Percentiles rank a stretch among this genome's conserved stretches.
Evolutionary conservation across 2,888 invertebrate genomes (phyloP).

Genomic region (Cistogaster globosa): DNA sequence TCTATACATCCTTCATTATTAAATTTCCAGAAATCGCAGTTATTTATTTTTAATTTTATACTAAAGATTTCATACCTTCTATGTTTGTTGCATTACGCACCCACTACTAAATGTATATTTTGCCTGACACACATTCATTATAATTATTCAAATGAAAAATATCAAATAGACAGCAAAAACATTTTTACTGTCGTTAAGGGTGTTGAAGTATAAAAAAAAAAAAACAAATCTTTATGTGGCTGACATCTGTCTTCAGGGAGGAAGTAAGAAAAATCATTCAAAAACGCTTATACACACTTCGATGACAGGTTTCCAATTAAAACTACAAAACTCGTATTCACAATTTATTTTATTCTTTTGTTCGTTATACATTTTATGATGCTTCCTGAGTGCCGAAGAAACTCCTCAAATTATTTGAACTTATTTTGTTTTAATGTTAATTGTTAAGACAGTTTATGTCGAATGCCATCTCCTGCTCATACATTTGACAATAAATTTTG

Average conservation of each 20-base stretch:
- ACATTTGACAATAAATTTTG: slow-evolving; percentile 8
- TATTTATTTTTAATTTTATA: not conserved
- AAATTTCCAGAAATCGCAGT: not conserved
- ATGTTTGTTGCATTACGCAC: not conserved
- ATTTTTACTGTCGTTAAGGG: not conserved
- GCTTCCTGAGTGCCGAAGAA: slow-evolving; percentile 10
- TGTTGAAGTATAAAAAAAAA: not conserved
- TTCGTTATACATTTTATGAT: not conserved
- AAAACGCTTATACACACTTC: slow-evolving; percentile 48
- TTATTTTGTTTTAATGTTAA: not conserved
- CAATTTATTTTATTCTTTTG: slow-evolving; percentile 11
- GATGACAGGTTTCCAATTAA: slow-evolving; percentile 42
- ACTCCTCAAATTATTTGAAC: not conserved
- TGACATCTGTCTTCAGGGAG: not conserved
- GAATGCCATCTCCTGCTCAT: not conserved
- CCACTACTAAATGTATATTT: slow-evolving; percentile 3
- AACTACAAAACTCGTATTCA: not conserved
- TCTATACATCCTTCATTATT: too few relatives aligned
- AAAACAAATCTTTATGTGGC: not conserved
- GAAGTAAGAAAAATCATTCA: slow-evolving; percentile 43
- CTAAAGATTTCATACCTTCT: slow-evolving; percentile 6
- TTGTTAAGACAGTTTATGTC: slow-evolving; percentile 12
- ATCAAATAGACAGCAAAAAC: slow-evolving; percentile 12
- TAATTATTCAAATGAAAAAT: slow-evolving; percentile 16
- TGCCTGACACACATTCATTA: slow-evolving; percentile 16